A percentile compares a stretch with the other conserved stretches of the same genome.
These are phyloP conservation scores for Sylvilagus bachmani DNA, from an alignment of 2,113 vertebrate species.

Conservation along the genomic window DNA sequence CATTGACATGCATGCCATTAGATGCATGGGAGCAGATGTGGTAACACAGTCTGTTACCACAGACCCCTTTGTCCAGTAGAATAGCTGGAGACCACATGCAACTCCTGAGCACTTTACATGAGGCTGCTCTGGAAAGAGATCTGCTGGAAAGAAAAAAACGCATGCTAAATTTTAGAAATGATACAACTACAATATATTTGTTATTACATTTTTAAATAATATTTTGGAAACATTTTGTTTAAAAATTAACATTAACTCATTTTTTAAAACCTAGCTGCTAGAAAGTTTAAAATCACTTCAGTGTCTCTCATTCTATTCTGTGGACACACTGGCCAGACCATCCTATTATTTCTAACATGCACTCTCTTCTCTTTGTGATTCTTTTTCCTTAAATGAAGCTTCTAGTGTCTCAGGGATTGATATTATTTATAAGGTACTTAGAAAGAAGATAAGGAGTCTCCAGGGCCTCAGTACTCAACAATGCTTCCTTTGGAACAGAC, in stretches of 20 bases:
- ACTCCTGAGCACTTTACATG: neutral
- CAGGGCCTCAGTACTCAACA: neutral
- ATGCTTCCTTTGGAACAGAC: constrained; percentile 22
- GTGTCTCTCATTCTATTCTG: neutral
- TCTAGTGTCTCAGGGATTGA: neutral
- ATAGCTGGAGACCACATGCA: neutral
- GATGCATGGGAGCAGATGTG: neutral
- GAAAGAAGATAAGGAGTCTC: neutral
- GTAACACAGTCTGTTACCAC: neutral
- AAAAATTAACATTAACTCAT: neutral
- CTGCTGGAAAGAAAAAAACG: neutral
- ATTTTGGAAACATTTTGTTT: neutral
- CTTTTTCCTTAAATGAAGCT: constrained; percentile 31
- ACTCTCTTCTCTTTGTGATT: neutral
- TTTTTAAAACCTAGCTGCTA: neutral
- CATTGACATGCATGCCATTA: neutral
- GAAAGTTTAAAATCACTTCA: constrained; percentile 16
- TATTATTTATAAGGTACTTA: constrained; percentile 45
- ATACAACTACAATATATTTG: neutral
- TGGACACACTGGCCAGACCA: neutral
- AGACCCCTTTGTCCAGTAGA: neutral
- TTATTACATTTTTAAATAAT: neutral
- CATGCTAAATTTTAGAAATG: neutral
- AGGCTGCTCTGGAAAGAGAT: neutral
- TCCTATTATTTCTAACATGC: neutral